These are phyloP conservation scores for Acinonyx jubatus DNA, from an alignment of 2,113 vertebrate species.

Conservation along the genomic window DNA sequence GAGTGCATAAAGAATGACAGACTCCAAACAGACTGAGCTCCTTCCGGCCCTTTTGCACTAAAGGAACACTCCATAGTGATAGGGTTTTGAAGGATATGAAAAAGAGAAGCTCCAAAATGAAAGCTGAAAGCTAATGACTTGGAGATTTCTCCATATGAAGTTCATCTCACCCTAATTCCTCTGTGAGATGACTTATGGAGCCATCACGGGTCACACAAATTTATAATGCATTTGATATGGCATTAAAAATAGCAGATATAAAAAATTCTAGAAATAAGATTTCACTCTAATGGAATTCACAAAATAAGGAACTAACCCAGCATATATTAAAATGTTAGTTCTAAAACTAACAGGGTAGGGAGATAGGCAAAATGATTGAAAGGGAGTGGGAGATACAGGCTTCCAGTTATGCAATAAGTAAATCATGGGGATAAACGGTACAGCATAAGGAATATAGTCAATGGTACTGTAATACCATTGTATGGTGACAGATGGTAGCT, in stretches of 20 bases:
- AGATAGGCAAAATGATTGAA: background rate
- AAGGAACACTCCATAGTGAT: conserved; percentile 38
- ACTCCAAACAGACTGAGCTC: conserved; percentile 34
- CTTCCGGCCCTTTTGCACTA: conserved; percentile 24
- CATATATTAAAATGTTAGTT: conserved; percentile 27
- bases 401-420: background rate
- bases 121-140: conserved; percentile 49
- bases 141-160: conserved; percentile 20
- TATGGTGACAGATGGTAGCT: background rate
- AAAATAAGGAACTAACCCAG: background rate
- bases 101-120: conserved; percentile 59
- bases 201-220: background rate
- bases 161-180: background rate
- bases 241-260: conserved; percentile 44
- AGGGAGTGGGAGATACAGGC: background rate
- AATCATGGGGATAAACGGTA: background rate
- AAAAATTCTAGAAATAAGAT: conserved; percentile 52
- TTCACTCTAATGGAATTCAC: conserved; percentile 35
- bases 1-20: conserved; percentile 53
- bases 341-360: background rate
- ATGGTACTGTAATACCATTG: background rate
- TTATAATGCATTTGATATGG: conserved; percentile 30
- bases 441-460: background rate
- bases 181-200: conserved; percentile 41
- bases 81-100: conserved; percentile 39